Conservation (phyloP, 2,113 vertebrate species). For the Pionites leucogaster region DNA sequence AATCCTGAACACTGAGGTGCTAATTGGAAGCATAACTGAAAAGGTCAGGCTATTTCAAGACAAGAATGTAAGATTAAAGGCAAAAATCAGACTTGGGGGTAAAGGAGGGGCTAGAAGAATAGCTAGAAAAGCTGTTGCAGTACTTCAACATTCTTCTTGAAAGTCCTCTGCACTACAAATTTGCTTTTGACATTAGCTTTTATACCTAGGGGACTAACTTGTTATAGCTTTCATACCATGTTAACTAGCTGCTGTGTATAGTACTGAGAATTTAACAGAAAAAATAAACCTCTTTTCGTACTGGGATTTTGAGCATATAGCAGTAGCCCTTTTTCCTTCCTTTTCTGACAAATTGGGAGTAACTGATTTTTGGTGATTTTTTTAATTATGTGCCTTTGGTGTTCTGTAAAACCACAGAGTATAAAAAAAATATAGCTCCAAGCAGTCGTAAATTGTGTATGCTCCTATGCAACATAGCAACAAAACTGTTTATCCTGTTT, state of each 20-base stretch:
- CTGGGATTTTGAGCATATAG: neutral
- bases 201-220: constrained; percentile 50
- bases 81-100: neutral
- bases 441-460: constrained; percentile 33
- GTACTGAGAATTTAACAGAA: neutral
- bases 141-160: neutral
- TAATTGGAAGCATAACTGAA: constrained; percentile 12
- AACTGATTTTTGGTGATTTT: constrained; percentile 23
- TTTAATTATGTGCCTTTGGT: constrained; percentile 49
- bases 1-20: neutral
- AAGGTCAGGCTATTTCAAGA: constrained; percentile 14
- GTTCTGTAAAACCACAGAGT: constrained; percentile 18
- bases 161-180: neutral
- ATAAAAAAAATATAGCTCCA: constrained; percentile 43
- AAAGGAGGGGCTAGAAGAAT: neutral
- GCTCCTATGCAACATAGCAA: neutral
- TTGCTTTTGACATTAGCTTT: constrained; percentile 41
- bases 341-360: constrained; percentile 21
- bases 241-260: neutral
- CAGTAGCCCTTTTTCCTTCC: neutral
- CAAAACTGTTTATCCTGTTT: constrained; percentile 53
- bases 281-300: neutral
- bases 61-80: neutral
- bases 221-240: neutral
- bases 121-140: neutral